Base-by-base conservation (phyloP, 1,140 invertebrate species). In the Leucophenga varia region DNA sequence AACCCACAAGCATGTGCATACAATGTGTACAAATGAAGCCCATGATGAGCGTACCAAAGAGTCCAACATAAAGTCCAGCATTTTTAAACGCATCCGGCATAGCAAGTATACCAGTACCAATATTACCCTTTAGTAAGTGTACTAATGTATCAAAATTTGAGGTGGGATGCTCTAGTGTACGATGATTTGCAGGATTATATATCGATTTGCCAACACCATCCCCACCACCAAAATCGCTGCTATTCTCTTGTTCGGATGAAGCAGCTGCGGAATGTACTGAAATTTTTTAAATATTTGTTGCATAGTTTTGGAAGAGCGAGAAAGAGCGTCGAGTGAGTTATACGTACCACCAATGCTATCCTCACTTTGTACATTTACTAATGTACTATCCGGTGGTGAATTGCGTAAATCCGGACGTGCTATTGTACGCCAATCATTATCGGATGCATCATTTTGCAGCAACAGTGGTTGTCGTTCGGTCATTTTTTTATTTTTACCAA, bases 1-100 rank as follows among this genome's bases (percentile, higher is more conserved):
- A 88, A 31, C 78, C 79, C 4, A 93, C 86, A 67, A 92, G 64
- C 77, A 92, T 85, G 75, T 91, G 88, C 90, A 93, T 93, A 59
- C 90, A 92, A 72, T 92, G 89, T 5, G 90, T 90, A 68, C 89
- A 91, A 45, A 92, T 83, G 10, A 82, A 72, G 10, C 88, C 88
- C 81, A 93, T 86, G 3, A 89, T 64, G 32, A 90, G 70, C 1
- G 89, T 86, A n/a, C 87, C 85, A 61, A 85, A 78, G 20, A 85
- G 69, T 76, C 78, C 89, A 42, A 90, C 79, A 50, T 84, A 79
- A 46, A 91, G 76, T 14, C 91, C 91, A 45, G 90, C 84, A 77
- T 87, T 92, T 77, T 83, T 84, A 60, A 93, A 87, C 32, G 89
- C 90, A 78, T 90, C 84, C 32, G 90, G 89, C 88, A 93, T 91